Conservation (phyloP, 2,797 vertebrate species). For the Sebastes itinus region DNA sequence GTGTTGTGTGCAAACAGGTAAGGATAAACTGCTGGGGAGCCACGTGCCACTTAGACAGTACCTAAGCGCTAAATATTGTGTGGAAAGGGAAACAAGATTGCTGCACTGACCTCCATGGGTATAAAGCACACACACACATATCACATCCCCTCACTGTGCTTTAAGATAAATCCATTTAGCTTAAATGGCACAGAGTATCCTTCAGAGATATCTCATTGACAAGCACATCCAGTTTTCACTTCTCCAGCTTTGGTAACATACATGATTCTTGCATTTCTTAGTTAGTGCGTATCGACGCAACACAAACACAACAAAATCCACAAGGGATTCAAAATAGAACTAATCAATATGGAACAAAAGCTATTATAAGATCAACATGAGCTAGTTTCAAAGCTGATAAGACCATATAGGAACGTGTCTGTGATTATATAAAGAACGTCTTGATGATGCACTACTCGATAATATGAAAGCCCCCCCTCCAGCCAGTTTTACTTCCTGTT, state of each 20-base stretch:
- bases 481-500: no score
- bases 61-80: neutral
- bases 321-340: neutral
- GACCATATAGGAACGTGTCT: neutral
- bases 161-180: constrained; percentile 1
- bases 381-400: neutral
- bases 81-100: neutral
- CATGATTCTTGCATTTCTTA: neutral
- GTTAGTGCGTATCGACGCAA: neutral
- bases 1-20: constrained; percentile 51
- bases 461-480: no score
- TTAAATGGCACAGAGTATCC: constrained; percentile 3
- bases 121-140: neutral
- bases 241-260: neutral
- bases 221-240: neutral
- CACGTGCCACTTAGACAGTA: constrained; percentile 1
- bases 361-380: neutral
- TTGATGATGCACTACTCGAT: neutral
- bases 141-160: neutral
- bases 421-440: neutral
- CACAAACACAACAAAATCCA: neutral
- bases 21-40: constrained; percentile 21
- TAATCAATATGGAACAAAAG: neutral
- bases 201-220: neutral
- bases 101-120: neutral